Evolutionary conservation across 2,888 invertebrate species (phyloP).

Genomic region (Terebella lapidaria): DNA sequence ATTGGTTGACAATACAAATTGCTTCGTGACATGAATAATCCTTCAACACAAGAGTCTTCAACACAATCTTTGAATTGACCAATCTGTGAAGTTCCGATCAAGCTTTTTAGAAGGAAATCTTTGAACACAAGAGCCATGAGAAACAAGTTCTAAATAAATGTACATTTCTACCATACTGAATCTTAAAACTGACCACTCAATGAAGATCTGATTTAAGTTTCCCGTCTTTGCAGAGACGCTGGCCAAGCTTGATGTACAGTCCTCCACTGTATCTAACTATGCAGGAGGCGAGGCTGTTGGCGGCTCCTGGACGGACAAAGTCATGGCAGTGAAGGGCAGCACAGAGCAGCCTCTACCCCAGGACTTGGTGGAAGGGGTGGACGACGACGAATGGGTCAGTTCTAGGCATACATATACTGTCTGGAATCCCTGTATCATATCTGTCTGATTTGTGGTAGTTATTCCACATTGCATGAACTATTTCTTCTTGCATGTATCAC

Average conservation of each 20-base stretch:
- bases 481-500: too few species aligned
- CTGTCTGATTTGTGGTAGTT: too few species aligned
- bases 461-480: too few species aligned
- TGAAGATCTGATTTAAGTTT: background rate
- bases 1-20: background rate
- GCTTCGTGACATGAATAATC: background rate
- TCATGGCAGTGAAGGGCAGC: conserved; percentile 38
- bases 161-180: too few species aligned
- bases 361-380: conserved; percentile 30
- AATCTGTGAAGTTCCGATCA: too few species aligned
- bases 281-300: conserved; percentile 40
- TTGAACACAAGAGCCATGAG: too few species aligned
- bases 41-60: background rate
- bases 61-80: background rate
- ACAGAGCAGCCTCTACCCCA: conserved; percentile 6
- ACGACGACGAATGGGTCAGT: conserved; percentile 41
- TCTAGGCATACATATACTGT: too few species aligned
- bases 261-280: conserved; percentile 35
- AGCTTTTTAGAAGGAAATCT: too few species aligned
- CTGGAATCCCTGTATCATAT: too few species aligned
- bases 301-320: conserved; percentile 46
- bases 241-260: conserved; percentile 28
- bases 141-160: too few species aligned
- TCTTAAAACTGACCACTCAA: background rate
- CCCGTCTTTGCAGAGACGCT: conserved; percentile 37